Conservation (phyloP, 2,113 vertebrate species). For the Neolamprologus kungweensis region DNA sequence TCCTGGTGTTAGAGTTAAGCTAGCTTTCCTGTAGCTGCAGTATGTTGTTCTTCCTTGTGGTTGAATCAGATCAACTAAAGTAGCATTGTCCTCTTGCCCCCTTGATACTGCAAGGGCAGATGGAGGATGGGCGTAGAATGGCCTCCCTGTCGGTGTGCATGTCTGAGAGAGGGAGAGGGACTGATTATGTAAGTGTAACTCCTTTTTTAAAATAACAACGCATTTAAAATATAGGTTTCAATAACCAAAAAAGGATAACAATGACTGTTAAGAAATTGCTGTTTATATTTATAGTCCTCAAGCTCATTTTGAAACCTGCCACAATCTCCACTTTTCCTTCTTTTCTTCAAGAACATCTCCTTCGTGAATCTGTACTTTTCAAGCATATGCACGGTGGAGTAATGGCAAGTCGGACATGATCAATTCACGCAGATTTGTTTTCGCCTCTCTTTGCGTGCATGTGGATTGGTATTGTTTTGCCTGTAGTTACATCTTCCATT, state of each 20-base stretch:
- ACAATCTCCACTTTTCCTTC: background rate
- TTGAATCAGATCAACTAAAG: conserved; percentile 41
- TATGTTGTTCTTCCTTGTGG: background rate
- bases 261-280: background rate
- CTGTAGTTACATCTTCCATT: background rate
- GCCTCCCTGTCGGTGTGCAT: background rate
- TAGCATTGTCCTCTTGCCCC: conserved; percentile 38
- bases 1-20: background rate
- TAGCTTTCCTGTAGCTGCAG: background rate
- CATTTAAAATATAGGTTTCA: background rate
- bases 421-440: background rate
- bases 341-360: background rate
- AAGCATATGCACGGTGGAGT: background rate
- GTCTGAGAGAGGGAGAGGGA: background rate
- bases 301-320: background rate
- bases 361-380: background rate
- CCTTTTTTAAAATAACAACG: background rate
- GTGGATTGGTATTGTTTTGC: background rate
- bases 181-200: conserved; percentile 16
- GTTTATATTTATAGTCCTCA: background rate
- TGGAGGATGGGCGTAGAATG: conserved; percentile 23
- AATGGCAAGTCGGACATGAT: background rate
- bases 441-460: background rate
- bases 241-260: background rate
- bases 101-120: conserved; percentile 36